Conservation (phyloP, 2,888 invertebrate genomes). For the Acronicta leporina region DNA sequence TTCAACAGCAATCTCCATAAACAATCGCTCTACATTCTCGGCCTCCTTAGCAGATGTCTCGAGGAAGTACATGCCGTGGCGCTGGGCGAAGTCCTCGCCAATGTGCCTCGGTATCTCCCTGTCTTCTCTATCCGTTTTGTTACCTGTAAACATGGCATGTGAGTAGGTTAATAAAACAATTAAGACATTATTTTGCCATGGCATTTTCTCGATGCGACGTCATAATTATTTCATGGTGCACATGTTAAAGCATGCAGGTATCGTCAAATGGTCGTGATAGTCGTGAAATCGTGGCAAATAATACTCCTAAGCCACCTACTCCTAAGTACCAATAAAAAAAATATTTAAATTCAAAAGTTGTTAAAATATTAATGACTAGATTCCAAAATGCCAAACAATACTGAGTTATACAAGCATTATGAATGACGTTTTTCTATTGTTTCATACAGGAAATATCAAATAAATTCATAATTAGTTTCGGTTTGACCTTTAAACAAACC, state of each 20-base stretch:
- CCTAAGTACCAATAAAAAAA: background rate
- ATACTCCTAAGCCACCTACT: no score
- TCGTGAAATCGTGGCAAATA: no score
- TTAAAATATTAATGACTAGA: background rate
- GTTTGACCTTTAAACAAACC: background rate
- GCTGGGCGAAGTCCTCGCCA: conserved; percentile 98
- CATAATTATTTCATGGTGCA: no score
- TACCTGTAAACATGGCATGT: conserved; percentile 89
- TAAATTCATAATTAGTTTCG: background rate
- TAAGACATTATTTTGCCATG: no score
- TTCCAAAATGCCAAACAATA: background rate
- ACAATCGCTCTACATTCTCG: conserved; percentile 98
- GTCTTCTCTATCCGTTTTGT: conserved; percentile 99
- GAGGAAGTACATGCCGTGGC: conserved; percentile 99
- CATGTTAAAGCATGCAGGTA: no score
- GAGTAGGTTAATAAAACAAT: no score
- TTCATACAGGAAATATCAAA: background rate
- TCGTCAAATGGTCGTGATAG: no score
- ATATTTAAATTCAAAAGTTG: background rate
- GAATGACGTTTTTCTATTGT: background rate
- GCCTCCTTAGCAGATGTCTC: conserved; percentile 99
- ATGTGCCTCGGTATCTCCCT: conserved; percentile 98
- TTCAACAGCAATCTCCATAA: conserved; percentile 98
- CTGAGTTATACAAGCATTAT: background rate
- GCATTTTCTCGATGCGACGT: no score